These are phyloP conservation scores for Pyrrhosoma nymphula DNA, from an alignment of 2,888 invertebrate genomes.

Conservation along the genomic window DNA sequence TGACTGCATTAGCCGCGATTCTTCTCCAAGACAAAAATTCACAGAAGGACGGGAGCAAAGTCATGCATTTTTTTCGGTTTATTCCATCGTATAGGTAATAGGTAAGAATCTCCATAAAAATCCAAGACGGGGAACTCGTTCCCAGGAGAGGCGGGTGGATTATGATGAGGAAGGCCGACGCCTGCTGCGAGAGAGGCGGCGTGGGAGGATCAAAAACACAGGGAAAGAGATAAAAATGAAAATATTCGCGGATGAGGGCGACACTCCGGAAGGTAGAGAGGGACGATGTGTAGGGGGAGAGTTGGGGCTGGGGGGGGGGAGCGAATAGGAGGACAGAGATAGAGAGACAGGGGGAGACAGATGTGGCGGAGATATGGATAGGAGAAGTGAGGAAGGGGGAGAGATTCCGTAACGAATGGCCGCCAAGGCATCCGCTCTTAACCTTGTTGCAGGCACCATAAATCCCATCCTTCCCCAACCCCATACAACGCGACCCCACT, in stretches of 20 bases:
- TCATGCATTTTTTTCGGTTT: no score
- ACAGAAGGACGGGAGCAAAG: no score
- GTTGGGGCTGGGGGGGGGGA: background rate
- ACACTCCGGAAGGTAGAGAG: background rate
- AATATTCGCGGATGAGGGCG: background rate
- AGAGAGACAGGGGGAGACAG: no score
- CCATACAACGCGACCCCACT: background rate
- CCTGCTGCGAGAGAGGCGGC: background rate
- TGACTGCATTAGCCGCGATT: no score
- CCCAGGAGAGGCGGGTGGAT: background rate
- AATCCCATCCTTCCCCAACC: background rate
- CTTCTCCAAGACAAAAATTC: no score
- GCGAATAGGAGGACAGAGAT: no score
- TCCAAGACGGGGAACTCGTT: background rate
- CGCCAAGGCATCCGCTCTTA: slow-evolving; percentile 3
- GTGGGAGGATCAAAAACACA: background rate
- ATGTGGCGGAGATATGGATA: background rate
- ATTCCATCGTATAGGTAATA: no score
- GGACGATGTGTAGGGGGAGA: background rate
- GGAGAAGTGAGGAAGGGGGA: no score
- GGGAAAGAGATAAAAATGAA: background rate
- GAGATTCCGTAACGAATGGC: slow-evolving; percentile 9
- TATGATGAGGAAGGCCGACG: background rate
- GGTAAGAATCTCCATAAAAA: background rate
- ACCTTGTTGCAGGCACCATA: slow-evolving; percentile 1